These are phyloP conservation scores for Drosophila serrata DNA, from an alignment of 1,140 invertebrate genomes.

Conservation along the genomic window DNA sequence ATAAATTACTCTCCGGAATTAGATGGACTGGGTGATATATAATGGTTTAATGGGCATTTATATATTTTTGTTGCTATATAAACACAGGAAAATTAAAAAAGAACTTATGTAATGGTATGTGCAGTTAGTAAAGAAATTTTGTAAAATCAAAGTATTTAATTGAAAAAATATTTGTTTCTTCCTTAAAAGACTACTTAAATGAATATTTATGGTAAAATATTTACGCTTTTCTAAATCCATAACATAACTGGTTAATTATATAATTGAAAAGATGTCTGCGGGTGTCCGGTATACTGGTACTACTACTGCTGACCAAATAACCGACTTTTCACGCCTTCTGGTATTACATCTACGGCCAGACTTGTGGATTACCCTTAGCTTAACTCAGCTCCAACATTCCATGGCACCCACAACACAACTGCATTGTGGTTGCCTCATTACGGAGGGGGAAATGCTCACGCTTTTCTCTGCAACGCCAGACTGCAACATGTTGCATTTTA, in stretches of 20 bases:
- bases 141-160: no score
- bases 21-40: neutral
- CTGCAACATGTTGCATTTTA: constrained; percentile 43
- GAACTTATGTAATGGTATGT: no score
- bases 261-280: constrained; percentile 14
- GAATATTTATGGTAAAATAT: neutral
- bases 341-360: constrained; percentile 55
- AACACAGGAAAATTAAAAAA: no score
- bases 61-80: neutral
- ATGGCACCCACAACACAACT: constrained; percentile 42
- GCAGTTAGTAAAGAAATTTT: no score
- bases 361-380: constrained; percentile 9
- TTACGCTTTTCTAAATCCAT: neutral
- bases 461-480: constrained; percentile 53
- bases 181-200: no score
- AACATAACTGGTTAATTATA: constrained; percentile 20
- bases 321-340: constrained; percentile 70
- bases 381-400: constrained; percentile 35
- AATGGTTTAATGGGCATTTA: neutral
- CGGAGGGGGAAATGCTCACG: constrained; percentile 71
- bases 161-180: neutral
- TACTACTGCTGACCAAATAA: constrained; percentile 75
- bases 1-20: constrained; percentile 11
- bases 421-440: constrained; percentile 64
- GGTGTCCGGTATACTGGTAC: constrained; percentile 49